phyloP scores from a whole-genome alignment of 2,797 vertebrate species.

The Dallia pectoralis region DNA sequence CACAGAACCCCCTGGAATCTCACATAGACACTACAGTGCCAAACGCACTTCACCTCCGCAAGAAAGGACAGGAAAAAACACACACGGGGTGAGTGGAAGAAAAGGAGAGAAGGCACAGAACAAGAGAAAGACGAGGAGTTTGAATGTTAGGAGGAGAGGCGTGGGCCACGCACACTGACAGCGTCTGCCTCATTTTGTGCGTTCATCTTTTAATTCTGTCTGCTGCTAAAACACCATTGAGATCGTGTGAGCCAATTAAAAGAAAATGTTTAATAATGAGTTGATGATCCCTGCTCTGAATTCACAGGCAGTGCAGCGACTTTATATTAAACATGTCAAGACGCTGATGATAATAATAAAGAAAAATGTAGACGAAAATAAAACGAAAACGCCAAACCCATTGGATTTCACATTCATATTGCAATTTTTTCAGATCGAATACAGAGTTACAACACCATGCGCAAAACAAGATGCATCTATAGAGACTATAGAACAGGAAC shows the following conservation, averaged over 20 bases:
- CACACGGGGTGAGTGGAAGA: constrained; percentile 11
- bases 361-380: background rate
- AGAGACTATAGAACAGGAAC: constrained; percentile 67
- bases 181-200: constrained; percentile 51
- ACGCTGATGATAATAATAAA: constrained; percentile 19
- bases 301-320: background rate
- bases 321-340: background rate
- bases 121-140: constrained; percentile 20
- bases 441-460: constrained; percentile 57
- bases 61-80: constrained; percentile 29
- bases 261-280: background rate
- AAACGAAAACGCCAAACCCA: constrained; percentile 26
- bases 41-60: constrained; percentile 64
- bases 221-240: constrained; percentile 26
- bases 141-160: constrained; percentile 25
- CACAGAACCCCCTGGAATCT: constrained; percentile 77
- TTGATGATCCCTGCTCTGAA: constrained; percentile 14
- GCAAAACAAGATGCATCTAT: constrained; percentile 60
- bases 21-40: constrained; percentile 70
- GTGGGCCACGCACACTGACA: constrained; percentile 59
- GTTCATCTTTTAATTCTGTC: constrained; percentile 53
- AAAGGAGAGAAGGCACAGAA: background rate
- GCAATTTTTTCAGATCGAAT: constrained; percentile 48
- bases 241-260: constrained; percentile 25
- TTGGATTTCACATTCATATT: constrained; percentile 17